Percentiles rank a stretch among this genome's conserved stretches.
Evolutionary conservation across 2,797 vertebrate genomes (phyloP).

Genomic region (Babyrousa celebensis): DNA sequence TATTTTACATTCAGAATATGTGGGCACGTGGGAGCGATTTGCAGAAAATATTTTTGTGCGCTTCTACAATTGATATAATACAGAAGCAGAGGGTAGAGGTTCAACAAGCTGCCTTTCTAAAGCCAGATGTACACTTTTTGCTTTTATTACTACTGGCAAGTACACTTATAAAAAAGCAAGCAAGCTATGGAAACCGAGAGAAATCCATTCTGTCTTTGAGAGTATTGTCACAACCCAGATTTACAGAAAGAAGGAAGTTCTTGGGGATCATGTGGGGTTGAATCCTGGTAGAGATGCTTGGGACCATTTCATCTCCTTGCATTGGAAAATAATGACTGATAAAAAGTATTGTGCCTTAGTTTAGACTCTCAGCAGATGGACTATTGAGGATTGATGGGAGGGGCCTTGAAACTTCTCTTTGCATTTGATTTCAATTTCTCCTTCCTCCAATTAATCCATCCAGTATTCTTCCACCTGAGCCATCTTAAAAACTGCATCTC

Average conservation of each 20-base stretch:
- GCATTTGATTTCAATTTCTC: background rate
- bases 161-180: background rate
- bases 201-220: background rate
- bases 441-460: background rate
- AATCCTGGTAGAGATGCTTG: background rate
- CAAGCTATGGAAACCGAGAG: background rate
- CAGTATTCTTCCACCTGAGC: background rate
- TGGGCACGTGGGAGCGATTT: constrained; percentile 66
- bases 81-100: constrained; percentile 46
- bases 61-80: constrained; percentile 46
- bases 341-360: background rate
- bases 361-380: background rate
- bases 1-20: constrained; percentile 65
- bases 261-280: background rate
- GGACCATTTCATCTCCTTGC: background rate
- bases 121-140: background rate
- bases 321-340: background rate
- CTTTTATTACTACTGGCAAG: constrained; percentile 44
- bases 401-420: background rate
- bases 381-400: background rate
- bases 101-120: constrained; percentile 31
- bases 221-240: background rate
- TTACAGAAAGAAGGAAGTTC: constrained; percentile 29
- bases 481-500: background rate
- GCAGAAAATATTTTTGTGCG: constrained; percentile 58